Base-by-base conservation (phyloP, 2,113 vertebrate species). In the Dunckerocampus dactyliophorus region DNA sequence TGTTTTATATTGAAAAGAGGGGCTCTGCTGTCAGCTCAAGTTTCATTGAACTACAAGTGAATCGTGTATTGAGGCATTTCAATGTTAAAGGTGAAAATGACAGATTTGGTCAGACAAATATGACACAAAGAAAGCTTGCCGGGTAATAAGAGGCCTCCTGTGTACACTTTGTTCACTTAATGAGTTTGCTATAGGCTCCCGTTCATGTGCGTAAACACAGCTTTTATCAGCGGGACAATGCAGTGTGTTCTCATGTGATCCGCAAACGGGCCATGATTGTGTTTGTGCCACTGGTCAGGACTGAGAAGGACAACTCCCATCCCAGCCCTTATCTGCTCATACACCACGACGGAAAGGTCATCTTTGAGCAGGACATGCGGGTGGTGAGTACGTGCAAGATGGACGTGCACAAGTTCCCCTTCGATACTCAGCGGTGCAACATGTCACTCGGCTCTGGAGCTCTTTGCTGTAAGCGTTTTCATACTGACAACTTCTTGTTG, bases 341-440 rank as follows among this genome's bases (percentile, higher is more conserved):
- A 19, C 22, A 31, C 19, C 3, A 80, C 5, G 5, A 83, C 0
- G 88, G 88, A 17, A 69, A 0, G 0, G 15, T 88, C 15, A 0
- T 0, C 0, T 37, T 19, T 9, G 85, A 87, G 1, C 71, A 87
- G 0, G 76, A 74, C 52, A 5, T 85, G 15, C 80, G 47, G 21
- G 67, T 85, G 34, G 71, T 88, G 51, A 86, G 80, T 77, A 84
- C 82, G 65, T 89, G 88, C 15, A 58, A 74, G 37, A 81, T 89
- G 82, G 80, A 88, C 9, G 62, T 89, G 39, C 65, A 89, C 71
- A 88, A 88, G 76, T 89, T 89, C 67, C 88, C 88, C 60, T 88
- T 89, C 2, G 88, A 89, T 77, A 87, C 74, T 0, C 88, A 89
- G 77, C 70, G 50, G 15, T 89, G 88, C 54, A 85, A 61, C 77